Evolutionary conservation across 2,797 vertebrate species (phyloP), one percentile per base, ranked within the genome.

Genomic region (Rhabdomys pumilio): DNA sequence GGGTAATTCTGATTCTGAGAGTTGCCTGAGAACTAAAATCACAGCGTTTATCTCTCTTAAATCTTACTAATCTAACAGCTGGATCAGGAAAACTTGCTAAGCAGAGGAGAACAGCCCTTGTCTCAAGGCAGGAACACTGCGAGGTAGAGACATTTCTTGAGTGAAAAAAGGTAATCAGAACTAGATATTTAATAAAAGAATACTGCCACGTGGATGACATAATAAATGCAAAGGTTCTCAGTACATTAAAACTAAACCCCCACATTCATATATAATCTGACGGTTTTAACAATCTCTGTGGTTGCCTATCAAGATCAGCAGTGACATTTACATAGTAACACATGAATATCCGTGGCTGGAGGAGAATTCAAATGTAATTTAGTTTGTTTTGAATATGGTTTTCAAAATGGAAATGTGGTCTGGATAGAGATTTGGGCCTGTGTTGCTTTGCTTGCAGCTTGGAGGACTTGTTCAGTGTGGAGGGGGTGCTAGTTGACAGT

Each of bases 271-370:
- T 38, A n/a, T 26, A 83, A 95, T 50, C 82, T 22, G 65, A 90
- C 85, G 65, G 79, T 34, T 93, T 91, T 69, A 38, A 38, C 38
- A 38, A 38, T 38, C 95, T 94, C 88, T 91, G 93, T 85, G 81
- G 87, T 91, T 86, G 89, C 11, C 83, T 69, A 93, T 55, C 92
- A 72, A 94, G 98, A 95, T 95, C 6, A 55, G 92, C 76, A 94
- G 47, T 90, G 91, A 95, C 20, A 73, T 95, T 93, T 91, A 96
- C 22, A 81, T 7, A 55, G 76, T 34, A 84, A 97, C 94, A 69
- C 72, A 53, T 0, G 94, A 80, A 19, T 50, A 38, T 67, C 15
- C 81, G 20, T 47, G 89, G 96, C 82, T 89, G 55, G 89, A 97
- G 96, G 94, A 24, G 26, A 94, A 97, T 59, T 82, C 67, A 88